Evolutionary conservation across 2,888 invertebrate species (phyloP).

Genomic region (Hydraecia micacea): DNA sequence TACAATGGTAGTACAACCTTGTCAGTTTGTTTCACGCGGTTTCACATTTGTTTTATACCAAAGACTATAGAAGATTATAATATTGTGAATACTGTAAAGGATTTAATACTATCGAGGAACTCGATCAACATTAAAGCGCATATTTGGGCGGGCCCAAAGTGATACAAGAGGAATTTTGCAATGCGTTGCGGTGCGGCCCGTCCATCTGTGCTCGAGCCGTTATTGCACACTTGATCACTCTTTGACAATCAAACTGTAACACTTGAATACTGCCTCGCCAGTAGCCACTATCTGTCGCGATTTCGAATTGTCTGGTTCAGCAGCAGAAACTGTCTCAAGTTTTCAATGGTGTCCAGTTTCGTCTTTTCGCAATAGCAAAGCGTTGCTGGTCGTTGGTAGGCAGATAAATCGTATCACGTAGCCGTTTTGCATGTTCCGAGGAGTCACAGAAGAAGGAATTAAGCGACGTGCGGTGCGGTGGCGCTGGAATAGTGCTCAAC

Average conservation of each 20-base stretch:
- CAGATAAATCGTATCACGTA: too few species aligned
- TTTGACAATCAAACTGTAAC: background rate
- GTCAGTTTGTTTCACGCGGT: background rate
- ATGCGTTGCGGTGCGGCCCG: background rate
- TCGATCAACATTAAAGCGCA: background rate
- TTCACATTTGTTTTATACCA: background rate
- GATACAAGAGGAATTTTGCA: background rate
- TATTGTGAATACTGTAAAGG: slow-evolving; percentile 11
- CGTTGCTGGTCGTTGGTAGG: background rate
- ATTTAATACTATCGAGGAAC: background rate
- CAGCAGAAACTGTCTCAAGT: background rate
- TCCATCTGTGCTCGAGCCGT: background rate
- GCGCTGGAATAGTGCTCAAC: too few species aligned
- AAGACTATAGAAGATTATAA: slow-evolving; percentile 4
- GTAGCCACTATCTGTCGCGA: too few species aligned
- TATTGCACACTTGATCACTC: background rate
- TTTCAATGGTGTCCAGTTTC: background rate
- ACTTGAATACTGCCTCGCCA: background rate
- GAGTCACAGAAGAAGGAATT: too few species aligned
- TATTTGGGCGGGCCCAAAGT: background rate
- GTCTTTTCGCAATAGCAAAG: background rate
- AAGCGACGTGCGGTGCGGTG: too few species aligned
- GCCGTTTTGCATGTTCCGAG: background rate
- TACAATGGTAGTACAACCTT: background rate
- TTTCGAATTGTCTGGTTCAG: background rate